Base-by-base conservation (phyloP, 2,888 invertebrate species). In the Agonopterix subpropinquella region DNA sequence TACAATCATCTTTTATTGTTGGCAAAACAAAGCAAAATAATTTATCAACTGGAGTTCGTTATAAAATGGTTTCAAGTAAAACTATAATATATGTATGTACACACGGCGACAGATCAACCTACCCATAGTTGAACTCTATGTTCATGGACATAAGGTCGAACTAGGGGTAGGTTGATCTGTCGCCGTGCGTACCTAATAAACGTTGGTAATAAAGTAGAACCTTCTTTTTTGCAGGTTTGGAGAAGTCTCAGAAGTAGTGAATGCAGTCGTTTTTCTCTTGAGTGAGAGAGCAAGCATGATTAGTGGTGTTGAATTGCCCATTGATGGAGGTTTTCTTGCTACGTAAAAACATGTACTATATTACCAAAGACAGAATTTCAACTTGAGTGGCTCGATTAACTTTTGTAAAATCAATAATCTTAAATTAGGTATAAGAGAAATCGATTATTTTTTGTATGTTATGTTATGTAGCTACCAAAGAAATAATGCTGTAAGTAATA, bases 221-320 rank as follows among this genome's bases (percentile, higher is more conserved):
- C 7, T 28, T 28, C 5, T 44, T 35, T 15, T 37, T 80, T 83
- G 56, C 70, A 89, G 90, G 56, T 91, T 93, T 81, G 89, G 92
- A 73, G 96, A 97, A 78, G 92, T 95, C 1, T 88, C 92, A 8
- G 97, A 98, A 70, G 96, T 97, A 4, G 93, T 95, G 1, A 92
- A 96, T 74, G 91, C 93, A 2, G 91, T 95, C 36, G 76, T 95
- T 36, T 98, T 92, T 77, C 89, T 98, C 44, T 83, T 98, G 39
- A 95, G 96, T 58, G 85, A 86, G 13, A 91, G 92, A 59, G 91
- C 97, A 3, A 92, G 92, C 49, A 96, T 96, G 92, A 93, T 96
- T 47, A 95, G 91, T 58, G 97, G 96, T 3, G 90, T 91, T 7
- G 89, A 90, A 47, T 76, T 97, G 48, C 93, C 95, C 0, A 89